Evolutionary conservation across 1,140 invertebrate genomes (phyloP).

Genomic region (Bombus affinis): DNA sequence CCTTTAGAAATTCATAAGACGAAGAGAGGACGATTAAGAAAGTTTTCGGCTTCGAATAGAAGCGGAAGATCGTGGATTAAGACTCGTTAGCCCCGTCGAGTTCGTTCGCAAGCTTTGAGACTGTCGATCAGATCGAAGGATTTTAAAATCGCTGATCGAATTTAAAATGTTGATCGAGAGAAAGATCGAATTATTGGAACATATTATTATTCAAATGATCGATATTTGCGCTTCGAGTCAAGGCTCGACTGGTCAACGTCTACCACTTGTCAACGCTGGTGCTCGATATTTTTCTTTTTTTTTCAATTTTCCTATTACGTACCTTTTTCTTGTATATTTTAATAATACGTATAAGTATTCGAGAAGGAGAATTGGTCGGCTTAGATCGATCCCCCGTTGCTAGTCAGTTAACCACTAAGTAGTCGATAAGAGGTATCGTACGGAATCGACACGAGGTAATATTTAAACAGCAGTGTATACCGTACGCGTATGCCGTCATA

Average conservation of each 20-base stretch:
- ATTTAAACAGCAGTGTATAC: no score
- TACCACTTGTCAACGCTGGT: conserved; percentile 25
- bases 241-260: neutral
- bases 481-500: neutral
- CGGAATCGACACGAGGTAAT: neutral
- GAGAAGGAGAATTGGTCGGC: conserved; percentile 9
- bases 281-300: neutral
- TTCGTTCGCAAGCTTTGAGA: neutral
- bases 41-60: neutral
- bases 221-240: neutral
- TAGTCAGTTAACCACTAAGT: conserved; percentile 66
- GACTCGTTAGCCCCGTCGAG: neutral
- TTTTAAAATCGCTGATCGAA: neutral
- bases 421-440: conserved; percentile 30
- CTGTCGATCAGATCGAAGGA: neutral
- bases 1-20: neutral
- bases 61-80: neutral
- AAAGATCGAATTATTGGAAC: neutral
- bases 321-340: neutral
- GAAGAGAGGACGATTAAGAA: neutral
- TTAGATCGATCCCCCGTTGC: conserved; percentile 46
- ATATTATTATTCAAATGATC: fast-evolving
- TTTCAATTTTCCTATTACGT: neutral
- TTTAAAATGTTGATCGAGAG: neutral
- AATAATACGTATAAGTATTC: neutral